Base-by-base conservation (phyloP, 37 sponge, comb jelly and placozoan species). In the Dysidea cf. avara region DNA sequence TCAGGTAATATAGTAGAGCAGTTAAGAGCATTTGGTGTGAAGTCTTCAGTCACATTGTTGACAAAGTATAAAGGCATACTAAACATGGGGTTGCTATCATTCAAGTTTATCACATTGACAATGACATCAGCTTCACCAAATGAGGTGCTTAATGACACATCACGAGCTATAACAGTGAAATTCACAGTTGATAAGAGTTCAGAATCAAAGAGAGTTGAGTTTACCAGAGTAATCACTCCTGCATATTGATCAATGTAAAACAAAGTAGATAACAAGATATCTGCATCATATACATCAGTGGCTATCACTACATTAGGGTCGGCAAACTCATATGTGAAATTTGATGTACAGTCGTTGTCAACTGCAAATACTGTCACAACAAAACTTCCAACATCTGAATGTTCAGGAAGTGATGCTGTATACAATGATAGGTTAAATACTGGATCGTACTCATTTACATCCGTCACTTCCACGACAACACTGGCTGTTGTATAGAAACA, bases 341-440 rank as follows among this genome's bases (percentile, higher is more conserved):
- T n/a, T n/a, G n/a, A n/a, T n/a, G 66, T 74, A 58, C 43, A 66
- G 57, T 85, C 86, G 6, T 34, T 29, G 47, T 85, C 86, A 22
- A 22, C 20, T 13, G 86, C 86, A 1, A 20, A 14, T 9, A 85
- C 31, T 13, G 35, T n/a, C 20, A 65, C 26, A 49, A 3, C 64
- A 29, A 25, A 7, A 12, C 63, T 28, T 14, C 14, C 22, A 16
- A 63, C 58, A 14, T 18, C 31, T 17, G 12, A 2, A 36, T 83
- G 76, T 28, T 83, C 84, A 0, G 0, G 7, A 17, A 76, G 53
- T 1, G 7, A 14, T 34, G 60, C 68, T 0, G 12, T 24, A 32
- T 67, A 83, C 16, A 43, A 2, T 4, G 26, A 29, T 35, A 52
- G 50, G 28, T 4, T 17, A 12, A 83, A 68, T 21, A 53, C 64